A percentile compares a stretch with the other conserved stretches of the same genome.
phyloP scores from a whole-genome alignment of 2,797 vertebrate genomes.

The Clarias platycephalus region DNA sequence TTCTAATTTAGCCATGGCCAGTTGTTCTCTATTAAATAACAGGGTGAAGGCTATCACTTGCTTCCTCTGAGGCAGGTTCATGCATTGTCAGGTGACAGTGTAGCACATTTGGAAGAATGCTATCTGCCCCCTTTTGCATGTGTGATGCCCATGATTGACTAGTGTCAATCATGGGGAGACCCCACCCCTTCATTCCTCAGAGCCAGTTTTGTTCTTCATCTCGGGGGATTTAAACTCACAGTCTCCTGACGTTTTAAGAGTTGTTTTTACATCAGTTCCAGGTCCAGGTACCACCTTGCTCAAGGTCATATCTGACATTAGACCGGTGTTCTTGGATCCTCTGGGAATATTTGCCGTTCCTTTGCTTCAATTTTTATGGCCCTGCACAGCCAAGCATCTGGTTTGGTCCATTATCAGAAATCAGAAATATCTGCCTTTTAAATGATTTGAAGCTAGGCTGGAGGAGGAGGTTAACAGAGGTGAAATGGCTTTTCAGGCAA shows the following conservation, averaged over 20 bases:
- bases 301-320: constrained; percentile 41
- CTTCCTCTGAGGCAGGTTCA: neutral
- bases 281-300: constrained; percentile 23
- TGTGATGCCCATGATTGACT: neutral
- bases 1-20: neutral
- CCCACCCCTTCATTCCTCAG: neutral
- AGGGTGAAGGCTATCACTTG: neutral
- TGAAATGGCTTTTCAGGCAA: constrained; percentile 8
- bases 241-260: neutral
- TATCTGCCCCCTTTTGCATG: neutral
- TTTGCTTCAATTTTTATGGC: constrained; percentile 32
- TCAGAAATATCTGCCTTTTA: constrained; percentile 27
- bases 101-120: neutral
- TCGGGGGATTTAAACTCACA: neutral
- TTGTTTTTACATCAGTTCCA: neutral
- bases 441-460: constrained; percentile 1
- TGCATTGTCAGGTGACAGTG: neutral
- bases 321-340: neutral
- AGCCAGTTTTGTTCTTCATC: neutral
- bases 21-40: neutral
- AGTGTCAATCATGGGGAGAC: neutral
- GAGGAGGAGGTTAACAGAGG: constrained; percentile 14
- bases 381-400: constrained; percentile 6
- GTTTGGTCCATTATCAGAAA: constrained; percentile 27
- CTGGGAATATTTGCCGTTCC: neutral